phyloP scores from a whole-genome alignment of 2,113 vertebrate species.

The Aldabrachelys gigantea region DNA sequence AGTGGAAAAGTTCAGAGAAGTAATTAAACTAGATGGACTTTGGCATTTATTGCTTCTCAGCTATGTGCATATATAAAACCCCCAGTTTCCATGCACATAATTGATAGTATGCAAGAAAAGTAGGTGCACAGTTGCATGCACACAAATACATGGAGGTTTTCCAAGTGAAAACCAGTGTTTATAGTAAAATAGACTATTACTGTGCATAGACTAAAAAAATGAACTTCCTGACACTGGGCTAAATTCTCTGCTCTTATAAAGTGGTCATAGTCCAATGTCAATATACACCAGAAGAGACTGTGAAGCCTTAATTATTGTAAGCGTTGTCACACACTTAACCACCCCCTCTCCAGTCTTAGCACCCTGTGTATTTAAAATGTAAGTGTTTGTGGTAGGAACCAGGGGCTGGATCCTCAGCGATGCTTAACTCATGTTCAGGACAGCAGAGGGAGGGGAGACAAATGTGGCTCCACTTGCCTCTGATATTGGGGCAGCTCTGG shows the following conservation, averaged over 20 bases:
- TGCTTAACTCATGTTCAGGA: not conserved
- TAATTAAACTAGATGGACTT: slow-evolving; percentile 58
- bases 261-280: not conserved
- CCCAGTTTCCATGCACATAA: not conserved
- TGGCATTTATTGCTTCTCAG: slow-evolving; percentile 10
- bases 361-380: not conserved
- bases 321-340: not conserved
- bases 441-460: not conserved
- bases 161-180: not conserved
- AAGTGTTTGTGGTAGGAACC: not conserved
- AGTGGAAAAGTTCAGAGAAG: slow-evolving; percentile 69
- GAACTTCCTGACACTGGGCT: not conserved
- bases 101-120: not conserved
- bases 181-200: not conserved
- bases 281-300: not conserved
- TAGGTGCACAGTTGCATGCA: not conserved
- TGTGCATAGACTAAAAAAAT: not conserved
- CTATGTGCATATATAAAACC: not conserved
- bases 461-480: not conserved
- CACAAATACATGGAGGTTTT: not conserved
- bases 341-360: not conserved
- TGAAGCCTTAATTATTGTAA: not conserved
- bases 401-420: not conserved
- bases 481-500: not conserved
- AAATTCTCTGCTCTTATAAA: fast-evolving